Base-by-base conservation (phyloP, 2,797 vertebrate genomes). In the Oryzias sinensis region DNA sequence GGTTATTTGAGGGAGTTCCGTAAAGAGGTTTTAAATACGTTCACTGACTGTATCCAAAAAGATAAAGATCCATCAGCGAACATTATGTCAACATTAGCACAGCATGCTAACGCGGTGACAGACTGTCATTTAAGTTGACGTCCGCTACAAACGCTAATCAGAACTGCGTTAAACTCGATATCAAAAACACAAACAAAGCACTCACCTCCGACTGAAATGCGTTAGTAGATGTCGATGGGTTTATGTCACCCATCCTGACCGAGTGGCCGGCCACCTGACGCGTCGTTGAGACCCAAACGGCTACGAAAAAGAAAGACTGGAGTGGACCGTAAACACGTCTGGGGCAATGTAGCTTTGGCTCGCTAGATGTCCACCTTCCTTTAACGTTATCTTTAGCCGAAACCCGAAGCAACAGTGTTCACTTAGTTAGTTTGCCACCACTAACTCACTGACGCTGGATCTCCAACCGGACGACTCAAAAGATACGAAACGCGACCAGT, bases 151-250 rank as follows among this genome's bases (percentile, higher is more conserved):
- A 29, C 25, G 67, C 59, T 77, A 76, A 55, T 66, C 17, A 1
- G 45, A 33, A 46, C 50, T 49, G 29, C 49, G 29, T 53, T 11
- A 55, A 70, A 65, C 22, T 37, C 70, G 42, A 54, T 56, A 25
- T 1, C 6, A 15, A 14, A 14, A 9, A 6, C 1, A 5, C 6
- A 37, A 20, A 4, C 4, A 13, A 68, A 70, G 53, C 49, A 70
- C 87, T 86, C 40, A 91, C 89, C 88, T 90, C 87, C 13, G 89
- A 58, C 47, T 88, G 82, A 69, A 87, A 90, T 4, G 83, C 69
- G 24, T 83, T 77, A 16, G 87, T 77, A 16, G 87, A 80, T 51
- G 87, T 84, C 66, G 89, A 87, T 62, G 86, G 87, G 78, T 87
- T 76, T 17, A 86, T 79, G 71, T 90, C 87, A 54, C 85, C 89